Conservation (phyloP, 2,888 invertebrate genomes). For the Eupithecia pulchellata region DNA sequence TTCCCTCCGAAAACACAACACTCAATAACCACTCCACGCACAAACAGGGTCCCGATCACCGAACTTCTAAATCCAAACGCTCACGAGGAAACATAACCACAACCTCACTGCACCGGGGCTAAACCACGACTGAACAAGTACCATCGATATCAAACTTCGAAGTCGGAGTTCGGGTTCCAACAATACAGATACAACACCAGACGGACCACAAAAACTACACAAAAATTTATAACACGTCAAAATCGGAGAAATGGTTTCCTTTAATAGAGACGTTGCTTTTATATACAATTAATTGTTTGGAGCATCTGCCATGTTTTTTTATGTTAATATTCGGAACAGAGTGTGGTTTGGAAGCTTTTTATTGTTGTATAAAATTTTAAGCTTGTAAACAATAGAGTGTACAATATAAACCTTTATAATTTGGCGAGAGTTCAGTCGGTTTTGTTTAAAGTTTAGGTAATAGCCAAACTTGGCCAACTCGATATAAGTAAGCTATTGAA, state of each 20-base stretch:
- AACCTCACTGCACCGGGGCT: slow-evolving; percentile 30
- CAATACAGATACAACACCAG: slow-evolving; percentile 47
- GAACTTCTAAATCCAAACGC: slow-evolving; percentile 26
- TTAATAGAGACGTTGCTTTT: slow-evolving; percentile 78
- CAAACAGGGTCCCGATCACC: slow-evolving; percentile 34
- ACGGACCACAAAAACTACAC: slow-evolving; percentile 64
- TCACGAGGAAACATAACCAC: slow-evolving; percentile 23
- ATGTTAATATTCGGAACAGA: slow-evolving; percentile 54
- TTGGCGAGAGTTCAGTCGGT: slow-evolving; percentile 17
- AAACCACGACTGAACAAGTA: slow-evolving; percentile 29
- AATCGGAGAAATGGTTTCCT: slow-evolving; percentile 83
- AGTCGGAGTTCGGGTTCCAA: slow-evolving; percentile 20
- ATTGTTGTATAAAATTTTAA: slow-evolving; percentile 26
- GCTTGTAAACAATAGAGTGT: slow-evolving; percentile 11
- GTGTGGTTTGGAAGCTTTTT: slow-evolving; percentile 42
- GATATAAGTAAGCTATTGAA: neutral
- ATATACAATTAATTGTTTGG: slow-evolving; percentile 82
- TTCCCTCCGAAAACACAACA: slow-evolving; percentile 25
- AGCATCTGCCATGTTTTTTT: slow-evolving; percentile 79
- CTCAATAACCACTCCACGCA: slow-evolving; percentile 26
- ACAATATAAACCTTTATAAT: slow-evolving; percentile 4
- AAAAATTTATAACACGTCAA: slow-evolving; percentile 84
- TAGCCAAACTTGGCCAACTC: slow-evolving; percentile 3
- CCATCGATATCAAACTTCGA: neutral
- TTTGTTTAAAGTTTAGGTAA: slow-evolving; percentile 18